Evolutionary conservation across 2,797 vertebrate genomes (phyloP).

Genomic region (Microcaecilia unicolor): DNA sequence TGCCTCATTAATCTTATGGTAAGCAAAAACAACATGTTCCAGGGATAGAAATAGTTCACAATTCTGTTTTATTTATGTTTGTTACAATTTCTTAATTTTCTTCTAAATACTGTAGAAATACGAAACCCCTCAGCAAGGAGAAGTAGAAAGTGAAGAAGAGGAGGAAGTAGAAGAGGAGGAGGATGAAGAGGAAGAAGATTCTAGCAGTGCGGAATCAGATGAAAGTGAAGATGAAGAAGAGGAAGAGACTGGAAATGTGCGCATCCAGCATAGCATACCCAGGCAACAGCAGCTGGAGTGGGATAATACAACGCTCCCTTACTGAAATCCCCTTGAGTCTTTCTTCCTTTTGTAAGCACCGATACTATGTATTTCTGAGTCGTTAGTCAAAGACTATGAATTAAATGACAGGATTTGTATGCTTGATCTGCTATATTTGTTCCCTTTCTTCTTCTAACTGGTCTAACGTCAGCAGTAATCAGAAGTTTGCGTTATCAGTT

Average conservation of each 20-base stretch:
- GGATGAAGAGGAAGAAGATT: slow-evolving; percentile 72
- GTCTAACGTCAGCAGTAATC: slow-evolving; percentile 5
- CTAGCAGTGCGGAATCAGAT: slow-evolving; percentile 79
- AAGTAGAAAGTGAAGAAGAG: slow-evolving; percentile 72
- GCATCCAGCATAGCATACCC: slow-evolving; percentile 52
- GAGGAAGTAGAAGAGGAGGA: slow-evolving; percentile 59
- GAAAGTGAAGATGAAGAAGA: slow-evolving; percentile 81
- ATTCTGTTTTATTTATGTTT: too few relatives aligned
- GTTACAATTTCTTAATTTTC: too few relatives aligned
- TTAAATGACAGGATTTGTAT: slow-evolving; percentile 54
- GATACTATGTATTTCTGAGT: slow-evolving; percentile 38
- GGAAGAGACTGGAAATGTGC: slow-evolving; percentile 55
- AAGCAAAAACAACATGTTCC: too few relatives aligned
- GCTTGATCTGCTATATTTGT: slow-evolving; percentile 5
- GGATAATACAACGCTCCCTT: slow-evolving; percentile 74
- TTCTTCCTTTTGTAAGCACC: slow-evolving; percentile 50
- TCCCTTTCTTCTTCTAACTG: slow-evolving; percentile 3
- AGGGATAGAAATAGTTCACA: too few relatives aligned
- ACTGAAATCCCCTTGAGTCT: slow-evolving; percentile 45
- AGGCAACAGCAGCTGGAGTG: slow-evolving; percentile 77
- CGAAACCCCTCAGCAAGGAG: slow-evolving; percentile 55
- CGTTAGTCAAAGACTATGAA: slow-evolving; percentile 38
- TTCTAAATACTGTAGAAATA: slow-evolving; percentile 60
- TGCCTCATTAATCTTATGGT: too few relatives aligned
- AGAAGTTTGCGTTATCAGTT: not conserved